A percentile compares a stretch with the other conserved stretches of the same genome.
These are phyloP conservation scores for cattle (Bos taurus) DNA, from an alignment of 2,113 vertebrate species.

Conservation along the genomic window DNA sequence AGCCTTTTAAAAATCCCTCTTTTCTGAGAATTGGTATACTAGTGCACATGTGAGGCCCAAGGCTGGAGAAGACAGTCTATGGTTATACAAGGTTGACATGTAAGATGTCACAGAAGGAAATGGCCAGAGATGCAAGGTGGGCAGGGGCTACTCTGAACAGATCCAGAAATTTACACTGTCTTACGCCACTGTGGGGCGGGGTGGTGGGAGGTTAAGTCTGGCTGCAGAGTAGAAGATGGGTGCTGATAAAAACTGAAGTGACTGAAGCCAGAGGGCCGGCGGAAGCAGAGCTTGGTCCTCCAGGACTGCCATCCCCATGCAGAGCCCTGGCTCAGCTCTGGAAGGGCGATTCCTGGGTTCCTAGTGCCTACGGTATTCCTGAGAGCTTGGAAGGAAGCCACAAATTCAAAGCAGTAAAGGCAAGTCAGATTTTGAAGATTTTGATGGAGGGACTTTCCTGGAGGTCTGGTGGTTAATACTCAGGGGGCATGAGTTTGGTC, in stretches of 20 bases:
- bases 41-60: not conserved
- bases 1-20: not conserved
- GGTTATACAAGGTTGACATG: not conserved
- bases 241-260: not conserved
- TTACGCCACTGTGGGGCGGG: fast-evolving
- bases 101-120: not conserved
- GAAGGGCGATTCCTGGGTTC: not conserved
- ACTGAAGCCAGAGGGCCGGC: fast-evolving
- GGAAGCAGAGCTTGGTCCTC: not conserved
- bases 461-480: not conserved
- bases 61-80: not conserved
- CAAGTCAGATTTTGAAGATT: not conserved
- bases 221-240: not conserved
- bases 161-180: not conserved
- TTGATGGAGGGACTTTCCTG: not conserved
- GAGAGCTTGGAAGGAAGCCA: not conserved
- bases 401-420: not conserved
- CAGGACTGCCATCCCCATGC: fast-evolving
- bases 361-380: fast-evolving
- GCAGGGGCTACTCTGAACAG: not conserved
- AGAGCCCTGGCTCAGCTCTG: not conserved
- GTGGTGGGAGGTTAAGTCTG: too few species aligned
- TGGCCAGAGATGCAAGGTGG: not conserved
- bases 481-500: not conserved
- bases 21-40: not conserved